A percentile compares a stretch with the other conserved stretches of the same genome.
These are phyloP conservation scores for Thalassarche chlororhynchos DNA, from an alignment of 2,113 vertebrate species.

Conservation along the genomic window DNA sequence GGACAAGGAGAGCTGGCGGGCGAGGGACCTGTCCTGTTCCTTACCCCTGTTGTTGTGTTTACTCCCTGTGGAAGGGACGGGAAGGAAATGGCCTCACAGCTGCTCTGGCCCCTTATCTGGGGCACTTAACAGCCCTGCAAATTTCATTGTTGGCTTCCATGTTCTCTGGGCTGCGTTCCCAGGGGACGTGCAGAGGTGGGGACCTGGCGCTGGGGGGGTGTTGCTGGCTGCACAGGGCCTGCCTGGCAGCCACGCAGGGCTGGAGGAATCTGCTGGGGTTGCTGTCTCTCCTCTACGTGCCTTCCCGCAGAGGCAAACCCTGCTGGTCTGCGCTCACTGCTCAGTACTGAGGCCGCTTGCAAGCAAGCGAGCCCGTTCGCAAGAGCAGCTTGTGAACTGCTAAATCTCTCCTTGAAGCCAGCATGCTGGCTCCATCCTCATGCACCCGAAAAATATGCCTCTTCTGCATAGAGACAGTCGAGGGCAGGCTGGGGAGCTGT, in stretches of 20 bases:
- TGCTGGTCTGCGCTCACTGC: background rate
- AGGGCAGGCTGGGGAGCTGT: background rate
- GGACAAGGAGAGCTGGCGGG: background rate
- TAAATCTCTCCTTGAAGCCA: background rate
- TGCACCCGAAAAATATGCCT: background rate
- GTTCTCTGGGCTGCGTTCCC: background rate
- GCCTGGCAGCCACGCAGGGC: background rate
- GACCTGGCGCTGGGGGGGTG: fast-evolving
- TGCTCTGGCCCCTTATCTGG: slow-evolving; percentile 41
- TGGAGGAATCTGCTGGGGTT: background rate
- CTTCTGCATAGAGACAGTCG: fast-evolving
- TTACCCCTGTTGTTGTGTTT: slow-evolving; percentile 15
- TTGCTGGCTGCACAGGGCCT: background rate
- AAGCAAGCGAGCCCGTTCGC: background rate
- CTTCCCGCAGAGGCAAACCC: background rate
- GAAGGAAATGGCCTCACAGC: slow-evolving; percentile 38
- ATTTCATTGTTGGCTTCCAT: slow-evolving; percentile 16
- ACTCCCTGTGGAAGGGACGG: slow-evolving; percentile 31
- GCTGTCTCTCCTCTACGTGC: background rate
- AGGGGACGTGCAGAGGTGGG: background rate
- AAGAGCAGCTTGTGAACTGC: background rate
- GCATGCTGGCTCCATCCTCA: background rate
- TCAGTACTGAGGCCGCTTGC: background rate
- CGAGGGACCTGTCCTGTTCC: background rate
- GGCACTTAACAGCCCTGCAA: background rate